Conservation (phyloP, 1,140 invertebrate species). For the Drosophila azteca region DNA sequence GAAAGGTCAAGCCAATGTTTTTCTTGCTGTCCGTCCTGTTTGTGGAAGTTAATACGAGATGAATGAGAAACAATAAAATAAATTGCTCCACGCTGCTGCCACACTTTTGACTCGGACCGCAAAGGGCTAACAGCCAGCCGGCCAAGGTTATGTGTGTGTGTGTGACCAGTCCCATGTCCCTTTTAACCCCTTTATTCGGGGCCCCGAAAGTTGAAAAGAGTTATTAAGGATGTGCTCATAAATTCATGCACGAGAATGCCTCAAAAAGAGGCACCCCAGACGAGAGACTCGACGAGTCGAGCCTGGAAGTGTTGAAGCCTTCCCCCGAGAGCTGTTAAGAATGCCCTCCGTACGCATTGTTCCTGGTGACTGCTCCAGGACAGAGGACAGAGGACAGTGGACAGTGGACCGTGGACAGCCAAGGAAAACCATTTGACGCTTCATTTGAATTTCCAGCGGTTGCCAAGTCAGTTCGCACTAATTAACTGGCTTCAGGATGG, state of each 20-base stretch:
- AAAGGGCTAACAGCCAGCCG: conserved; percentile 3
- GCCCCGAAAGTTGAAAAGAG: conserved; percentile 56
- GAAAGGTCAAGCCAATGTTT: background rate
- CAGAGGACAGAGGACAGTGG: too few species aligned
- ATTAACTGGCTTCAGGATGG: conserved; percentile 25
- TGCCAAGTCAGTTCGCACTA: conserved; percentile 44
- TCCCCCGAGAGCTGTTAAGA: conserved; percentile 3
- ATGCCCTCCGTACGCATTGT: too few species aligned
- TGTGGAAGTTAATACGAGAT: conserved; percentile 48
- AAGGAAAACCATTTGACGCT: conserved; percentile 32
- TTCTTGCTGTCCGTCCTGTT: conserved; percentile 26
- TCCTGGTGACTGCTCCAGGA: background rate
- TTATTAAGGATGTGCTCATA: conserved; percentile 61
- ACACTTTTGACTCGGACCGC: conserved; percentile 38
- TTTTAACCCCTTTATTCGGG: background rate
- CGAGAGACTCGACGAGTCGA: background rate
- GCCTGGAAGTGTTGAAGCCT: background rate
- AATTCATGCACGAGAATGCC: conserved; percentile 34
- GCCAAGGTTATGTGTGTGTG: conserved; percentile 16
- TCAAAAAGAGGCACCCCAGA: background rate
- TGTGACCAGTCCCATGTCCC: background rate
- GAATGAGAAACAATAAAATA: conserved; percentile 61
- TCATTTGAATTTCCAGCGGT: conserved; percentile 38
- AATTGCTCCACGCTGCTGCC: conserved; percentile 47
- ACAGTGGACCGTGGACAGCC: background rate